Evolutionary conservation across 2,888 invertebrate genomes (phyloP), one percentile per base, ranked within the genome.

Genomic region (Tuberolachnus salignus): DNA sequence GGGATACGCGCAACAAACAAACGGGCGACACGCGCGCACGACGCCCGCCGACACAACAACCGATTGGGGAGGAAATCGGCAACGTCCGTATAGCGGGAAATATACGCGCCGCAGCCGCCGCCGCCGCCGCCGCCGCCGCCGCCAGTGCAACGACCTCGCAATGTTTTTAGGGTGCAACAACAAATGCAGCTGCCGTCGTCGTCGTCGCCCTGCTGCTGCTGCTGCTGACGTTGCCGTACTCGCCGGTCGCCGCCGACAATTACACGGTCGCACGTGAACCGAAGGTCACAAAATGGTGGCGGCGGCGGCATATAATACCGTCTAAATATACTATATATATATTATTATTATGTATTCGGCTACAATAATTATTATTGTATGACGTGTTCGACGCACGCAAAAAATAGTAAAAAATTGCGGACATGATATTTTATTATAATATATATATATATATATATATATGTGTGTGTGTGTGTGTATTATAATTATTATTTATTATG

Each of bases 21-120:
- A 42, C 49, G 26, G 21, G n/a, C 51, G 21, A 21, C 11, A 42
- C 64, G 21, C 19, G 46, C 11, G 23, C 46, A 13, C n/a, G n/a
- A n/a, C n/a, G 23, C 44, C 16, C 19, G 34, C 14, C 57, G 16
- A 44, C 26, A 13, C 57, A 11, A 44, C 26, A 13, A 42, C 26
- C 69, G 59, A 51, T 67, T 69, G 49, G 78, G 78, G 78, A 69
- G 78, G 78, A 69, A 78, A 78, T 78, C 61, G 78, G 78, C 78
- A 78, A 78, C 78, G 78, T 75, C 75, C 34, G 26, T 21, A 34
- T n/a, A n/a, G n/a, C n/a, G n/a, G n/a, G n/a, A n/a, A n/a, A n/a
- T 14, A 21, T 53, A 44, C 64, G 26, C 59, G 34, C 14, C 6
- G 19, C 55, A 44, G 16, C 21, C 19, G 26, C 49, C 67, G 53